A percentile compares a stretch with the other conserved stretches of the same genome.
Conservation (phyloP, 2,797 vertebrate species). For the Crenuchus spilurus region DNA sequence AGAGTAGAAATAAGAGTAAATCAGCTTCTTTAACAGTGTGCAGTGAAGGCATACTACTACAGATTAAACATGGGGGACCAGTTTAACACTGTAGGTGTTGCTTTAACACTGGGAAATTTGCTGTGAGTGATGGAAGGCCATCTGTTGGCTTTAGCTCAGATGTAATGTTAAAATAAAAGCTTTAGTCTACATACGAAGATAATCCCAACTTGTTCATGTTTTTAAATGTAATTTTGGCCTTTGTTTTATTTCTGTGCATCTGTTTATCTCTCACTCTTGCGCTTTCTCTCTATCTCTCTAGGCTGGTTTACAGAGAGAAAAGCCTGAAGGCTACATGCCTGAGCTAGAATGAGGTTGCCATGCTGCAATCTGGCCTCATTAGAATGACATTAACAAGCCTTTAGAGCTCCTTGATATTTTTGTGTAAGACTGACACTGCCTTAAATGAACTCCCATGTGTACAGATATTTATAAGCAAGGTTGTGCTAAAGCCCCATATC, state of each 20-base stretch:
- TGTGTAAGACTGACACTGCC: slow-evolving; percentile 16
- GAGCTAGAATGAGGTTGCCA: slow-evolving; percentile 20
- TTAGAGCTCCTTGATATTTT: slow-evolving; percentile 13
- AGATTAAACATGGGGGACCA: slow-evolving; percentile 2
- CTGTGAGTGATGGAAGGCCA: neutral
- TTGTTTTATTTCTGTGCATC: neutral
- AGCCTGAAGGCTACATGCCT: slow-evolving; percentile 24
- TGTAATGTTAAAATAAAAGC: neutral
- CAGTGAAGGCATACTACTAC: neutral
- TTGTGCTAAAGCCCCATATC: neutral
- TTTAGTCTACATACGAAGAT: neutral
- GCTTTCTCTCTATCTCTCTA: neutral
- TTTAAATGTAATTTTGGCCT: neutral
- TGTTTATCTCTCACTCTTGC: neutral
- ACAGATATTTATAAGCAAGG: slow-evolving; percentile 25
- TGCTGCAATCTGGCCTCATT: slow-evolving; percentile 39
- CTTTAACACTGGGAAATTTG: neutral
- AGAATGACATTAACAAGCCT: slow-evolving; percentile 44
- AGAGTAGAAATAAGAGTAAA: no score
- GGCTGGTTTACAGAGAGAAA: slow-evolving; percentile 43
- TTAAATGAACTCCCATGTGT: slow-evolving; percentile 10
- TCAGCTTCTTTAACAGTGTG: neutral
- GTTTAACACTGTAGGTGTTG: slow-evolving; percentile 10
- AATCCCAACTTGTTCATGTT: neutral
- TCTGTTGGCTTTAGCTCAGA: neutral